Base-by-base conservation (phyloP, 2,888 invertebrate genomes). In the Oxycera nigricornis region DNA sequence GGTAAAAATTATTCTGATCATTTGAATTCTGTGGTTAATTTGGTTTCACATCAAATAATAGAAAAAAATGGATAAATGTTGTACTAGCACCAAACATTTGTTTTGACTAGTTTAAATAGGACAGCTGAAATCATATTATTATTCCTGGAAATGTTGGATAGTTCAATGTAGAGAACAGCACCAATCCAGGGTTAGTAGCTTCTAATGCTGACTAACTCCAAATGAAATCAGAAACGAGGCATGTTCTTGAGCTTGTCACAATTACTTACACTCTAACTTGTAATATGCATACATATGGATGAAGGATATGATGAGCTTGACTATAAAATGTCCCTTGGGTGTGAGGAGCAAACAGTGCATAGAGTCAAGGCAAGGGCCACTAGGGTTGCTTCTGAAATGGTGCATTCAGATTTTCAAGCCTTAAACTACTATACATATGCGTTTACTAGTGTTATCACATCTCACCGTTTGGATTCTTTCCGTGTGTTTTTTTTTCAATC, bases 261-360 rank as follows among this genome's bases (percentile, higher is more conserved):
- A 61, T 30, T 61, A 30, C 61, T 61, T 61, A 61, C 61, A 61
- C 31, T 61, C 61, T 31, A 61, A 61, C 61, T n/a, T 31, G 20
- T 31, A 28, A 61, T 61, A 4, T 31, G 30, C 61, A 59, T 61
- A 31, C 61, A 30, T 31, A 31, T 61, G 31, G 7, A 31, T 31
- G 61, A 61, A 61, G 30, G 26, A 31, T 17, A 31, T 61, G 30
- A 61, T 61, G 61, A 61, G 61, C 61, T 61, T 17, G 31, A 9
- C 22, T 55, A 22, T 7, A 55, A 24, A 55, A 55, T 17, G 24
- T 20, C 3, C 52, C 17, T 7, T 24, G 22, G 52, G 22, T 4
- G 3, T n/a, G 3, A 50, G 9, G n/a, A n/a, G n/a, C n/a, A 50
- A 6, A 55, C 17, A 20, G 2, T 22, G 22, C 52, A 22, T 22